Evolutionary conservation across 2,797 vertebrate species (phyloP), one percentile per base, ranked within the genome.

Genomic region (Podarcis siculus): DNA sequence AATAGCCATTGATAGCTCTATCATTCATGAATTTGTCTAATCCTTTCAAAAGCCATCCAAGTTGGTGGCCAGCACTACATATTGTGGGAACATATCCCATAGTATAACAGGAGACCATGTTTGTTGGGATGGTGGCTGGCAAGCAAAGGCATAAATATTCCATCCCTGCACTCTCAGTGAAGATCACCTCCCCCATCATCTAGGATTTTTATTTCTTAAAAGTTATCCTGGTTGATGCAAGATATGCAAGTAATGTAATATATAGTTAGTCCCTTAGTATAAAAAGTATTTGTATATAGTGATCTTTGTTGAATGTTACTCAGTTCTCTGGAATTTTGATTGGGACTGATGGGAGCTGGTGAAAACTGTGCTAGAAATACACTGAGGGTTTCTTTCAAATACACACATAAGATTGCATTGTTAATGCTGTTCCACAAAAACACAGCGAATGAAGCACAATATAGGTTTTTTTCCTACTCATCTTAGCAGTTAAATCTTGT

Each of bases 221-320:
- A 64, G 17, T 23, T 64, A 23, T 23, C 5, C 58, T 61, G 58
- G 58, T 61, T 19, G 61, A 19, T 23, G 61, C 61, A 64, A 64
- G 5, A 19, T 64, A 64, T 23, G 21, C 61, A 64, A 64, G 17
- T 64, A 23, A 64, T 21, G 58, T 61, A 61, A 61, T 64, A 12
- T n/a, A 19, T 35, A 30, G 45, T 17, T 79, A 23, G 10, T 79
- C 17, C 17, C 49, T 21, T 30, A 55, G 12, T 32, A 71, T 45
- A 45, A 71, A 71, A 49, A 55, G 32, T 69, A 55, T 55, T 55
- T 55, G 49, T 89, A 85, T 89, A 23, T 72, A 82, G 84, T 90
- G 86, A 94, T 79, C 90, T 93, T 89, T 91, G 49, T 71, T 90
- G 71, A 91, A 90, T 90, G 86, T 55, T 90, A 66, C 39, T 82